Evolutionary conservation across 2,797 vertebrate genomes (phyloP).

Genomic region (Dicrostonyx torquatus): DNA sequence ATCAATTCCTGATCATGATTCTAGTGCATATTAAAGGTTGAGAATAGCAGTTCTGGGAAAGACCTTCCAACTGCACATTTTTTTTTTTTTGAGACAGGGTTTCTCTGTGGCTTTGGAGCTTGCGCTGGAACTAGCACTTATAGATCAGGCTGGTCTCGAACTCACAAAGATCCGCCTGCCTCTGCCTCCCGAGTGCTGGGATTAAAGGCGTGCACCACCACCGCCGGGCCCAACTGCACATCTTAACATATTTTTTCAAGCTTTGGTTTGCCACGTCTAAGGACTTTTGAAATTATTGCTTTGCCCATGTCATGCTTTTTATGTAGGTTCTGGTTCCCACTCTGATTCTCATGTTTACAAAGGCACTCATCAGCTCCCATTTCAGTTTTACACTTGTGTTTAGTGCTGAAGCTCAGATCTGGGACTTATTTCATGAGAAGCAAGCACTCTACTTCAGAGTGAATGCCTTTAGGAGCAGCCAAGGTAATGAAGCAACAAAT

Average conservation of each 20-base stretch:
- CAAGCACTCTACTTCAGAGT: neutral
- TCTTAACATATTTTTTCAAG: neutral
- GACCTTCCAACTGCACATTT: neutral
- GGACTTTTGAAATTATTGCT: neutral
- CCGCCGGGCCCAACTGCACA: neutral
- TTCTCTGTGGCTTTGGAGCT: no score
- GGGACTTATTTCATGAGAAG: neutral
- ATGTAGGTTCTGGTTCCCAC: neutral
- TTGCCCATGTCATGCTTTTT: neutral
- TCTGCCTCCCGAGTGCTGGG: no score
- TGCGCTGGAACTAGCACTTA: no score
- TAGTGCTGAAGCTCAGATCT: neutral
- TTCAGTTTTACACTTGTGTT: constrained; percentile 5
- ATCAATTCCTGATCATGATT: neutral
- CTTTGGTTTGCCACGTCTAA: neutral
- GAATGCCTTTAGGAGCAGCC: neutral
- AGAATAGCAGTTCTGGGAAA: neutral
- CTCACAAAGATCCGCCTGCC: no score
- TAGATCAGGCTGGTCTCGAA: no score
- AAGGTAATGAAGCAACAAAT: neutral
- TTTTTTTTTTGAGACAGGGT: no score
- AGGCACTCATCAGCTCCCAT: neutral
- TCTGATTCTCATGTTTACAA: neutral
- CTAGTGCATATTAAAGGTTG: neutral
- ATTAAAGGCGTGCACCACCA: no score